Conservation (phyloP, 2,113 vertebrate species). For the Nerophis lumbriciformis region DNA sequence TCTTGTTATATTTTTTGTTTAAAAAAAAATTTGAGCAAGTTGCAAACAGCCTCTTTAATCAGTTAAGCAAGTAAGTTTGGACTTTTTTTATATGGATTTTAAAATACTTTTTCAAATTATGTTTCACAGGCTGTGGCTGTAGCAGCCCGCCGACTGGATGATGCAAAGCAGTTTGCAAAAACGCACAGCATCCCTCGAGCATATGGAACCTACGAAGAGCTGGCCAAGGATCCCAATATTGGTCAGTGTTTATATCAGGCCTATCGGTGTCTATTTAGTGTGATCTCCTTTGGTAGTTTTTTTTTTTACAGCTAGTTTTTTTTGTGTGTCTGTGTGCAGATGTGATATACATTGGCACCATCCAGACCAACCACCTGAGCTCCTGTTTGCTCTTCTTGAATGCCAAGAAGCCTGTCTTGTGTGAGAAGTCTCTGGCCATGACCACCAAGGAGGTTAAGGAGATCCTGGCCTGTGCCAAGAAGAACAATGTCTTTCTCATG, state of each 20-base stretch:
- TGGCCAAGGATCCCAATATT: constrained; percentile 76
- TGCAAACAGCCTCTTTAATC: too few species aligned
- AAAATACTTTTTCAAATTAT: background rate
- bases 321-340: constrained; percentile 40
- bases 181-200: constrained; percentile 68
- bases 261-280: background rate
- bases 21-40: too few species aligned
- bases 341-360: constrained; percentile 68
- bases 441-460: constrained; percentile 72
- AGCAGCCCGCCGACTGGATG: constrained; percentile 69
- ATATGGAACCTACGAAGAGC: constrained; percentile 78
- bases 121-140: constrained; percentile 76
- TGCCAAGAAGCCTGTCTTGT: constrained; percentile 78
- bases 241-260: constrained; percentile 59
- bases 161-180: constrained; percentile 77
- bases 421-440: constrained; percentile 84
- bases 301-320: background rate
- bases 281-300: background rate
- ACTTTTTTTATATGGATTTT: background rate
- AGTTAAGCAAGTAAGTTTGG: too few species aligned
- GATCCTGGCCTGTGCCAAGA: constrained; percentile 66
- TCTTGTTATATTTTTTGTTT: too few species aligned
- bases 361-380: constrained; percentile 61
- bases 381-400: constrained; percentile 64
- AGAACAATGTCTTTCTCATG: constrained; percentile 68